Conservation (phyloP, 1,140 invertebrate species). For the Saccostrea echinata region DNA sequence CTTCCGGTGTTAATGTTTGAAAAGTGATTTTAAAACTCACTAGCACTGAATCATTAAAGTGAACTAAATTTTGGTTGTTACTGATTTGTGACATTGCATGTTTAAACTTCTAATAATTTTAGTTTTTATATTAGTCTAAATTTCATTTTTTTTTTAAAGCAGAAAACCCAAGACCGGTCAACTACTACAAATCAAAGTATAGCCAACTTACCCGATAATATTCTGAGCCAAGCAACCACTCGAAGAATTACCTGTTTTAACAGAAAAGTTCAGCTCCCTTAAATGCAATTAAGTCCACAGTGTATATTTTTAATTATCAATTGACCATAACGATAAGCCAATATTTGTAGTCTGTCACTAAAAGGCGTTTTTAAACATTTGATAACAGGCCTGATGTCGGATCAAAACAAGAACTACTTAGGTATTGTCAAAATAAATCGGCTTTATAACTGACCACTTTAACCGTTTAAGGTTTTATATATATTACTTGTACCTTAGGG, state of each 20-base stretch:
- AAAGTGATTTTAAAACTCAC: too few species aligned
- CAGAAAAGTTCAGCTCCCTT: not conserved
- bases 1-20: not conserved
- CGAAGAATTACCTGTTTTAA: not conserved
- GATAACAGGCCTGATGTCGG: not conserved
- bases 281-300: slow-evolving; percentile 21
- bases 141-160: too few species aligned
- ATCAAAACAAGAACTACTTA: not conserved
- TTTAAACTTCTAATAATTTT: too few species aligned
- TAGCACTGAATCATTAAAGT: not conserved
- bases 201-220: not conserved
- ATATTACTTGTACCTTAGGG: not conserved
- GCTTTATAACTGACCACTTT: not conserved
- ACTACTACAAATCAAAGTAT: not conserved
- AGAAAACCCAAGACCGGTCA: too few species aligned
- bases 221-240: not conserved
- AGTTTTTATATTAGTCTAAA: too few species aligned
- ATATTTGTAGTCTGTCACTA: slow-evolving; percentile 1
- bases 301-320: not conserved
- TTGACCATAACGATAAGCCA: slow-evolving; percentile 14
- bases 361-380: not conserved
- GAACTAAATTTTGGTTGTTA: not conserved
- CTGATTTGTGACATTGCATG: too few species aligned
- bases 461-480: not conserved
- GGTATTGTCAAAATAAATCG: not conserved